phyloP scores from a whole-genome alignment of 1,140 invertebrate species.

The Adelges cooleyi region DNA sequence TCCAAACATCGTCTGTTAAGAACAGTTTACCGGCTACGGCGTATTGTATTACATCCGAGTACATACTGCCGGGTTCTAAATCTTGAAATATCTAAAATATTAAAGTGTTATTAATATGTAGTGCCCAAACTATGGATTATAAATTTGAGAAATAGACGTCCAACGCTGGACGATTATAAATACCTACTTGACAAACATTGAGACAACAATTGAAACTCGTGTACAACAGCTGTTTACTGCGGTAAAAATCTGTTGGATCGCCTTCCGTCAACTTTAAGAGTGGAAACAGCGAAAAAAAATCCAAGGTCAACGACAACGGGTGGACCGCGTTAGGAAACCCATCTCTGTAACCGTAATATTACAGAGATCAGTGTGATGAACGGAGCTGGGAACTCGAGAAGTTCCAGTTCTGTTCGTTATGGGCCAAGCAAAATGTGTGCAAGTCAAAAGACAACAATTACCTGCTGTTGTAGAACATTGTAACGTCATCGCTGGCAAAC shows the following conservation, averaged over 20 bases:
- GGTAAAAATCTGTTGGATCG: conserved; percentile 1
- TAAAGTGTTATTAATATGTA: no score
- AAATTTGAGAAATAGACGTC: no score
- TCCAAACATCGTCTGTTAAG: neutral
- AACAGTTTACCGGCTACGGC: conserved; percentile 9
- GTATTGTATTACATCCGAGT: neutral
- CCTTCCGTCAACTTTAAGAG: neutral
- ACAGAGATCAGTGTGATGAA: no score
- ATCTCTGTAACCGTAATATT: conserved; percentile 1
- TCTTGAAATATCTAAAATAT: conserved; percentile 5
- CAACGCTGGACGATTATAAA: neutral
- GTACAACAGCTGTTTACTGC: neutral
- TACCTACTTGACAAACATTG: conserved; percentile 6
- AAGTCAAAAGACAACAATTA: no score
- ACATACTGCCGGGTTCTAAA: conserved; percentile 1
- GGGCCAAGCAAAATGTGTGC: no score
- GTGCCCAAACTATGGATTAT: no score
- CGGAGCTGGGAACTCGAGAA: no score
- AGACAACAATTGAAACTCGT: neutral
- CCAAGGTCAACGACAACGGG: neutral
- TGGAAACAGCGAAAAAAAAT: neutral
- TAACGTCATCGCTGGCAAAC: conserved; percentile 39
- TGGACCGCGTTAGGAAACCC: neutral
- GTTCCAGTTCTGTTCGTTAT: no score
- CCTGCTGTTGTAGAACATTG: conserved; percentile 42